These are phyloP conservation scores for Halocynthia roretzi DNA, from an alignment of 23 tunicate genomes.

Conservation along the genomic window DNA sequence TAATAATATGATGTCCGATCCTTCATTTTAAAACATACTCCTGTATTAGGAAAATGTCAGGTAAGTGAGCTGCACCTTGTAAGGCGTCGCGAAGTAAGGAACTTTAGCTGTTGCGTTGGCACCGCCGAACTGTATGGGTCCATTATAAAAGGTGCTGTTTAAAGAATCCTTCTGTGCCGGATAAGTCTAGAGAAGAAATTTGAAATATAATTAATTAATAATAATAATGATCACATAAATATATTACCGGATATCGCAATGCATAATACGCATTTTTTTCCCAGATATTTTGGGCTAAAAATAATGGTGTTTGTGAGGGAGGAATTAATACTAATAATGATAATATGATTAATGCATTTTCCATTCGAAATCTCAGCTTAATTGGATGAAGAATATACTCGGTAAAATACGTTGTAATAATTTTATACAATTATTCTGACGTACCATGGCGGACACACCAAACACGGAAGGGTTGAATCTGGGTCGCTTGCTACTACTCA, in stretches of 20 bases:
- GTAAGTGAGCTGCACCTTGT: not conserved
- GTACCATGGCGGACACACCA: constrained; percentile 23
- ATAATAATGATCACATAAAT: no score
- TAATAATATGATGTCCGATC: not conserved
- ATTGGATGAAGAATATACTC: not conserved
- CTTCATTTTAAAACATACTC: not conserved
- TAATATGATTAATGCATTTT: no score
- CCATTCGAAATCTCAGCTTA: no score
- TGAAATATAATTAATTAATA: no score
- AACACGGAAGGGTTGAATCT: constrained; percentile 15
- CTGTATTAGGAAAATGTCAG: not conserved
- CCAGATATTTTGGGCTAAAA: no score
- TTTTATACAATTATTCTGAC: not conserved
- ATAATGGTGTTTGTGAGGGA: no score
- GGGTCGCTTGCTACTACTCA: constrained; percentile 15
- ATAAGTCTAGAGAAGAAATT: no score
- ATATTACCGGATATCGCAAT: no score
- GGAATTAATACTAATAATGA: no score
- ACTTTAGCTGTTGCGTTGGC: constrained; percentile 19
- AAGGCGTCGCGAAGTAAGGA: constrained; percentile 21
- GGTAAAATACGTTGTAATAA: not conserved
- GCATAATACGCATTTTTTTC: no score
- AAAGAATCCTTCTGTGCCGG: no score
- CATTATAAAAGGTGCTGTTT: constrained; percentile 19
- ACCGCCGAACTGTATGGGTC: constrained; percentile 15